Conservation (phyloP, 2,113 vertebrate genomes). For the Tautogolabrus adspersus region DNA sequence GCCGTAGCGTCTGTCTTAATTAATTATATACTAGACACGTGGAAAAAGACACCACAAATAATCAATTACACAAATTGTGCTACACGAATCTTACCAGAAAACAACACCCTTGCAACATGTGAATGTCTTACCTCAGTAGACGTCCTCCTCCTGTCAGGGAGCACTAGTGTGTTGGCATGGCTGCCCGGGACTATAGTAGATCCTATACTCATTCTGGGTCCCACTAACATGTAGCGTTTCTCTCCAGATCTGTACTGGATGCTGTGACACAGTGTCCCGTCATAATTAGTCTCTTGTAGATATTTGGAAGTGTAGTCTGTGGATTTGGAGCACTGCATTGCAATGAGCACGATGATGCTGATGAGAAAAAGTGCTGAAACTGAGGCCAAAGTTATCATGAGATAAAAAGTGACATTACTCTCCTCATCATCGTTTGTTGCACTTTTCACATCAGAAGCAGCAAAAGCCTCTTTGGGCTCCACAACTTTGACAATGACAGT, state of each 20-base stretch:
- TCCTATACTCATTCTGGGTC: conserved; percentile 54
- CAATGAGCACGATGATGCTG: not conserved
- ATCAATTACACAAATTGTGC: no score
- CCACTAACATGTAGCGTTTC: conserved; percentile 60
- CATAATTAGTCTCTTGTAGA: not conserved
- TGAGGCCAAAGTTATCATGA: not conserved
- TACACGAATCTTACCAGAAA: not conserved
- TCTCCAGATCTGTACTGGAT: conserved; percentile 65
- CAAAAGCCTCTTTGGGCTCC: conserved; percentile 73
- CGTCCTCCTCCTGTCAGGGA: not conserved
- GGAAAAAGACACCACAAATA: no score
- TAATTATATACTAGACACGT: no score
- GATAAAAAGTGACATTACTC: not conserved
- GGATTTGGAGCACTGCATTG: conserved; percentile 2
- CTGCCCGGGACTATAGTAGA: conserved; percentile 3
- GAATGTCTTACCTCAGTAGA: conserved; percentile 61
- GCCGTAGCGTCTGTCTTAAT: no score
- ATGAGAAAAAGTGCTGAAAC: not conserved
- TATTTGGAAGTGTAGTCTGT: conserved; percentile 4
- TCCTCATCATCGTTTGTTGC: not conserved
- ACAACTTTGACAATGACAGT: conserved; percentile 52
- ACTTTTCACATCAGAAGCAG: conserved; percentile 1
- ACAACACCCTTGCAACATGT: no score
- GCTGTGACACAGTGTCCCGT: conserved; percentile 32
- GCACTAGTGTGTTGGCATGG: not conserved